Conservation (phyloP, 2,797 vertebrate species). For the Emydoidea blandingii region DNA sequence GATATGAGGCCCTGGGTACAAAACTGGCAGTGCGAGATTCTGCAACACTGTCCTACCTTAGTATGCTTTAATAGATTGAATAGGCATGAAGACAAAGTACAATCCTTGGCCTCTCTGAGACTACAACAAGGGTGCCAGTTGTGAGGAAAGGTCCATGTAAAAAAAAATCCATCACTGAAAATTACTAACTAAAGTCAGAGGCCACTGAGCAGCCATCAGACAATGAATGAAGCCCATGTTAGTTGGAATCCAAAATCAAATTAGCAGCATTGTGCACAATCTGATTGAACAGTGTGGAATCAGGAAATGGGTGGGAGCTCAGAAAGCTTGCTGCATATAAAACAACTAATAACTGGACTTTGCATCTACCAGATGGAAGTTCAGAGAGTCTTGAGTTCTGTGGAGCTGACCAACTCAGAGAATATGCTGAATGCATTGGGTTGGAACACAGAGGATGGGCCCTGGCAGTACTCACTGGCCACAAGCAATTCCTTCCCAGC, state of each 20-base stretch:
- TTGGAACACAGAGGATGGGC: conserved; percentile 77
- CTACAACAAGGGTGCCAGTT: neutral
- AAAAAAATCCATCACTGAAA: neutral
- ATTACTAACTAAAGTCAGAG: neutral
- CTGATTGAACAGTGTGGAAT: neutral
- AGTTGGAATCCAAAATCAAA: neutral
- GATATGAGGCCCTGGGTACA: neutral
- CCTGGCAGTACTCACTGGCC: conserved; percentile 74
- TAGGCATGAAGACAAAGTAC: neutral
- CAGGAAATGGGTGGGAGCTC: neutral
- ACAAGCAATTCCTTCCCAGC: conserved; percentile 82
- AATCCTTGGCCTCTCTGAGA: neutral
- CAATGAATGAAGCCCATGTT: neutral
- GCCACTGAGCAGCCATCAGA: neutral
- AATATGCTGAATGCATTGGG: conserved; percentile 79
- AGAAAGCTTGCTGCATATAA: neutral
- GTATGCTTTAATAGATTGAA: neutral
- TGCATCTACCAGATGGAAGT: conserved; percentile 85
- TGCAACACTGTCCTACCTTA: neutral
- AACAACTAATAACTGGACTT: conserved; percentile 49
- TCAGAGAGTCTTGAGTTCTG: conserved; percentile 89
- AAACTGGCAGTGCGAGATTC: accelerated
- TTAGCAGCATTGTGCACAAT: neutral
- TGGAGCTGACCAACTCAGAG: conserved; percentile 89
- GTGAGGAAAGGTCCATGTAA: neutral